Conservation (phyloP, 1,140 invertebrate species). For the Scaptomyza graminum region DNA sequence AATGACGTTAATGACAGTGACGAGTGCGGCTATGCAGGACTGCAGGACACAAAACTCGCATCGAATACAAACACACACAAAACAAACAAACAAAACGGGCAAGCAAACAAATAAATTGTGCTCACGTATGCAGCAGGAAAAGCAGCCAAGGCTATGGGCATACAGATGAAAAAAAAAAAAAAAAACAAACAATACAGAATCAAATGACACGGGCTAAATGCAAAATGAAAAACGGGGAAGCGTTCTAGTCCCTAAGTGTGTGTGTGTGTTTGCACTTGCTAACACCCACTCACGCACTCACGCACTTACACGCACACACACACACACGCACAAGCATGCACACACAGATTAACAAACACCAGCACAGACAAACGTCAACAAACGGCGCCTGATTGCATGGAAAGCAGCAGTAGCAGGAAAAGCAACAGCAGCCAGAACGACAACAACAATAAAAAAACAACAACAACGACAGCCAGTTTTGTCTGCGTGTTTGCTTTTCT, state of each 20-base stretch:
- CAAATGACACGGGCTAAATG: conserved; percentile 16
- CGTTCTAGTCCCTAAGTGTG: conserved; percentile 3
- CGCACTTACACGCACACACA: conserved; percentile 11
- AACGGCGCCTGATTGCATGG: conserved; percentile 75
- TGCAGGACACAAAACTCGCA: conserved; percentile 43
- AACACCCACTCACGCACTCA: conserved; percentile 26
- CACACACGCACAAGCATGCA: conserved; percentile 5
- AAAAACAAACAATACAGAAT: neutral
- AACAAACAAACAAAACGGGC: conserved; percentile 37
- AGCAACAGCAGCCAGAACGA: neutral
- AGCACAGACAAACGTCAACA: conserved; percentile 61
- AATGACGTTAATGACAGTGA: conserved; percentile 80
- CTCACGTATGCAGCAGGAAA: conserved; percentile 53
- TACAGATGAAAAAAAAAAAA: neutral
- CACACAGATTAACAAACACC: conserved; percentile 59
- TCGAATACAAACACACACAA: conserved; percentile 28
- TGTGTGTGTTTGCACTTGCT: conserved; percentile 31
- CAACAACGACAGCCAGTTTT: conserved; percentile 52
- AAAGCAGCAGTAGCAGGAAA: conserved; percentile 13
- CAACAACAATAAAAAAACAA: neutral
- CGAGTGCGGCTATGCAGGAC: conserved; percentile 50
- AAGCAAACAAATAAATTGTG: conserved; percentile 65
- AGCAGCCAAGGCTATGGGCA: conserved; percentile 5
- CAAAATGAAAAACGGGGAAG: conserved; percentile 30
- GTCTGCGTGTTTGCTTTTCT: conserved; percentile 33